Evolutionary conservation across 1,140 invertebrate genomes (phyloP).

Genomic region (Cyclargus thomasi): DNA sequence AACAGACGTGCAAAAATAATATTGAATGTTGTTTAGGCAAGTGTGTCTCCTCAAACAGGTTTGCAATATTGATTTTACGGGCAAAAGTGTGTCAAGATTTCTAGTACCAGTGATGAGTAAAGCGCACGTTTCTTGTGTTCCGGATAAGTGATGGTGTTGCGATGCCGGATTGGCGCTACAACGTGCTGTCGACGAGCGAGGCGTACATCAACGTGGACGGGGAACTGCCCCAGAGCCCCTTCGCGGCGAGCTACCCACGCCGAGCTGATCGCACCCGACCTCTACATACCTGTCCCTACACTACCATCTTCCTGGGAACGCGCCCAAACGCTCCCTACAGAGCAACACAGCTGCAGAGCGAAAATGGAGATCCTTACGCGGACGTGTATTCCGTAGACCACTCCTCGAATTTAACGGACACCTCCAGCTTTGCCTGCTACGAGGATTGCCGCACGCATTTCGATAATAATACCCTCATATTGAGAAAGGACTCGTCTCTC

Average conservation of each 20-base stretch:
- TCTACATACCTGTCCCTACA: slow-evolving; percentile 64
- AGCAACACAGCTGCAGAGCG: slow-evolving; percentile 46
- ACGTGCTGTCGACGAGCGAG: slow-evolving; percentile 72
- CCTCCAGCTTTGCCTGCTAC: slow-evolving; percentile 71
- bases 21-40: slow-evolving; percentile 17
- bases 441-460: slow-evolving; percentile 63
- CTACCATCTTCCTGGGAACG: slow-evolving; percentile 60
- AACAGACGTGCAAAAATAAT: slow-evolving; percentile 9
- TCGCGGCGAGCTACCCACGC: slow-evolving; percentile 62
- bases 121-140: slow-evolving; percentile 33
- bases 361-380: slow-evolving; percentile 52
- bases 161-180: slow-evolving; percentile 75
- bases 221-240: slow-evolving; percentile 48
- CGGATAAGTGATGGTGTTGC: slow-evolving; percentile 56
- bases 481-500: slow-evolving; percentile 39
- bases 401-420: slow-evolving; percentile 73
- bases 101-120: slow-evolving; percentile 35
- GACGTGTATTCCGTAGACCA: slow-evolving; percentile 68
- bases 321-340: slow-evolving; percentile 49
- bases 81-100: slow-evolving; percentile 41
- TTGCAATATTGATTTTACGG: slow-evolving; percentile 39
- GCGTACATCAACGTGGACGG: slow-evolving; percentile 60
- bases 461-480: slow-evolving; percentile 43
- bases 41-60: slow-evolving; percentile 8
- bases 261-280: slow-evolving; percentile 57